A percentile compares a stretch with the other conserved stretches of the same genome.
These are phyloP conservation scores for Ptilorrhoa leucosticta DNA, from an alignment of 2,113 vertebrate species.

Conservation along the genomic window DNA sequence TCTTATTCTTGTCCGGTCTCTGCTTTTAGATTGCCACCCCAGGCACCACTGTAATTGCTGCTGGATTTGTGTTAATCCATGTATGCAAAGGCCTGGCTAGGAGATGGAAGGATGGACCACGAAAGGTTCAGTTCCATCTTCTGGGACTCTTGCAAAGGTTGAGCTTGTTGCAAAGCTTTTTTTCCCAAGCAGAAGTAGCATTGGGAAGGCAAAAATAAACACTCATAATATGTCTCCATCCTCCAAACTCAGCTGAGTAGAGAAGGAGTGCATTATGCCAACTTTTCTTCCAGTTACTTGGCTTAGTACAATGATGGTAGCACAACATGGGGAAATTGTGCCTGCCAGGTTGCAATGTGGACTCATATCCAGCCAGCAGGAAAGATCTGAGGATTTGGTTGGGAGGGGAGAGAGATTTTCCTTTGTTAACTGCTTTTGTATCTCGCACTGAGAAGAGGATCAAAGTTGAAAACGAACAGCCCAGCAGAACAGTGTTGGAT, in stretches of 20 bases:
- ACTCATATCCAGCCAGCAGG: background rate
- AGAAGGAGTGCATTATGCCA: background rate
- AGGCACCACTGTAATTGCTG: background rate
- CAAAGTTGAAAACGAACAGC: background rate
- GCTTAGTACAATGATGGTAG: background rate
- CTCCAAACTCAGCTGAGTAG: background rate
- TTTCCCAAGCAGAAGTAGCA: background rate
- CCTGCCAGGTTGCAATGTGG: background rate
- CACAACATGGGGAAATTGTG: background rate
- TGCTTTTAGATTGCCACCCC: too few relatives aligned
- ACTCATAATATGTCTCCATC: background rate
- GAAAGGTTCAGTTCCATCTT: background rate
- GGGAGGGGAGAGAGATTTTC: background rate
- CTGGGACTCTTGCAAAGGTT: background rate
- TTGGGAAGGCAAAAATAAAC: background rate
- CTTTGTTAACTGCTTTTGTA: background rate
- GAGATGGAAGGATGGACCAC: background rate
- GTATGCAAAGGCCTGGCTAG: background rate
- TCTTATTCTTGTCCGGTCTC: too few relatives aligned
- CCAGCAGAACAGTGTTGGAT: background rate
- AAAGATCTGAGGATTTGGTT: background rate
- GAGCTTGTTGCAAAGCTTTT: background rate
- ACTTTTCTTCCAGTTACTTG: background rate
- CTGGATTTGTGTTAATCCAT: background rate
- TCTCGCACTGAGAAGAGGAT: background rate